A percentile compares a stretch with the other conserved stretches of the same genome.
These are phyloP conservation scores for Trichosurus vulpecula DNA, from an alignment of 2,797 vertebrate genomes.

Conservation along the genomic window DNA sequence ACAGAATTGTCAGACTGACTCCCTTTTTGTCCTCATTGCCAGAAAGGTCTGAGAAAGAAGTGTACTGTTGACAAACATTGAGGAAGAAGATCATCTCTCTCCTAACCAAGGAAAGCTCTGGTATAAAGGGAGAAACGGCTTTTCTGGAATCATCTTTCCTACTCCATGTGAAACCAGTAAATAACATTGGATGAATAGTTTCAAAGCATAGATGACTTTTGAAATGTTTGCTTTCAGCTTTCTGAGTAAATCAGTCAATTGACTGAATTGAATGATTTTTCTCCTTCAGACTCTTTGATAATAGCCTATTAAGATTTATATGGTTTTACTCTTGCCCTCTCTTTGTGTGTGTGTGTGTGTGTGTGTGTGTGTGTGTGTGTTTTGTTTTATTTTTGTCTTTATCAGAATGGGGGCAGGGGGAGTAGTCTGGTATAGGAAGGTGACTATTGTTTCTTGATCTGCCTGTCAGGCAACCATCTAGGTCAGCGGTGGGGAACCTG, in stretches of 20 bases:
- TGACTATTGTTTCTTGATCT: background rate
- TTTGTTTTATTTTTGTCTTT: background rate
- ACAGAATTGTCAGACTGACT: slow-evolving; percentile 20
- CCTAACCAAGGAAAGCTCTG: background rate
- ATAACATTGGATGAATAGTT: background rate
- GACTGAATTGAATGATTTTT: background rate
- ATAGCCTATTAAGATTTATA: background rate
- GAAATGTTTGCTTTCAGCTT: background rate
- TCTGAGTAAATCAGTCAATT: background rate
- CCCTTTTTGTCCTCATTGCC: slow-evolving; percentile 11
- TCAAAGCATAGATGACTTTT: background rate
- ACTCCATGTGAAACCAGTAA: background rate
- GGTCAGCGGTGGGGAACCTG: no score
- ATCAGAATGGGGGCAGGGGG: background rate
- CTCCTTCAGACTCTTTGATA: background rate
- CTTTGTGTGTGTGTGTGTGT: background rate
- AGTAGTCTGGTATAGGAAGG: background rate
- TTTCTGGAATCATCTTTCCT: background rate
- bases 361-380: background rate
- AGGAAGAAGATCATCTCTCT: background rate
- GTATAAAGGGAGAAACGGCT: background rate
- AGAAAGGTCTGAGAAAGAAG: slow-evolving; percentile 35
- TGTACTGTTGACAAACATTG: background rate
- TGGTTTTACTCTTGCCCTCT: background rate
- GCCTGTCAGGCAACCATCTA: background rate